Base-by-base conservation (phyloP, 2,113 vertebrate genomes). In the Channa maculata region DNA sequence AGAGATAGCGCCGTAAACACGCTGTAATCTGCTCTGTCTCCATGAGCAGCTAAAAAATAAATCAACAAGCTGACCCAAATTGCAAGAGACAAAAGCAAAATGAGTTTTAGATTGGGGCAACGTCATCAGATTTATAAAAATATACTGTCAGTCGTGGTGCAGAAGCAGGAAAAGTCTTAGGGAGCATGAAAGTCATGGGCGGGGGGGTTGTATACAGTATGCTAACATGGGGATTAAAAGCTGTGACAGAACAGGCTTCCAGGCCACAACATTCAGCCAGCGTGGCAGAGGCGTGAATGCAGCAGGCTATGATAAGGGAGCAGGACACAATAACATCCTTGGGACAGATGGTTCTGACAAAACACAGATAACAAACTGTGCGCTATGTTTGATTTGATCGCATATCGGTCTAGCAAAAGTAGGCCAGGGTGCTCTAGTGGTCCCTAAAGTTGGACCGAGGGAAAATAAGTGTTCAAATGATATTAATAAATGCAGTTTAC, bases 151-250 rank as follows among this genome's bases (percentile, higher is more conserved):
- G 71, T 77, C 67, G 77, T 46, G 80, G 58, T 65, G 52, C 45
- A 54, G 70, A 63, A 52, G 65, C 64, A 69, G 74, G 59, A 61
- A 59, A 77, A 60, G 66, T 81, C 72, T 36, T 41, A 43, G 77
- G 65, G 59, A 71, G 75, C 82, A 71, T 78, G 64, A 83, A 87
- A 88, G 85, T 87, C 77, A 80, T 37, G 38, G 60, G 36, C 53
- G 45, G 57, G 59, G 49, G 72, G 54, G 50, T 24, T 24, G 24
- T 24, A 24, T 1, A 24, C 24, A 24, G 24, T 24, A 24, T 85
- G 85, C 71, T 89, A 88, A 90, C 89, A 64, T 86, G 77, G 76
- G 71, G 88, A 92, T 92, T 91, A 88, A 77, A 85, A 79, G 73
- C 63, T 55, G 65, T 84, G 85, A 78, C 84, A 82, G 88, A 49